A percentile compares a stretch with the other conserved stretches of the same genome.
These are phyloP conservation scores for Sylvicapra grimmia DNA, from an alignment of 2,113 vertebrate genomes.

Conservation along the genomic window DNA sequence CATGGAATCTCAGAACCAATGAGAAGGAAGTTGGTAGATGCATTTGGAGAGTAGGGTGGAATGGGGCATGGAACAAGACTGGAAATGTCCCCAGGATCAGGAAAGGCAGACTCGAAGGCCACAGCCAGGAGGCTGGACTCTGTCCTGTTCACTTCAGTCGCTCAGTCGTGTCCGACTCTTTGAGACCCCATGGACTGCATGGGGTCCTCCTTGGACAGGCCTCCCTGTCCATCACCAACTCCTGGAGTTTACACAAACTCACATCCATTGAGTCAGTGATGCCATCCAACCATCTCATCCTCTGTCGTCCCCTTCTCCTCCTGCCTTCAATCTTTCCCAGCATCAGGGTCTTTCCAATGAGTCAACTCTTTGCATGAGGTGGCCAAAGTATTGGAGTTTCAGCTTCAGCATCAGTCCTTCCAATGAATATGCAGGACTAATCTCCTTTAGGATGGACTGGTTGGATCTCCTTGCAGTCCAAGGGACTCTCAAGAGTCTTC, in stretches of 20 bases:
- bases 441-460: not conserved
- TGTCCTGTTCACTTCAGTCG: not conserved
- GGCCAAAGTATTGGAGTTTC: not conserved
- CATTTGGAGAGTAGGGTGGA: not conserved
- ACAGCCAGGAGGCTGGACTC: not conserved
- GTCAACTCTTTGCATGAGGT: not conserved
- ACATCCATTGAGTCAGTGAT: not conserved
- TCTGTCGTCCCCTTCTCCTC: not conserved
- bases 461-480: not conserved
- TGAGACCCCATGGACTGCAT: not conserved
- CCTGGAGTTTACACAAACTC: not conserved
- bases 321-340: not conserved
- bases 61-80: fast-evolving
- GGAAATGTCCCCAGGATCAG: not conserved
- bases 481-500: not conserved
- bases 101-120: not conserved
- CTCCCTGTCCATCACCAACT: not conserved
- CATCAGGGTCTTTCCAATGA: not conserved
- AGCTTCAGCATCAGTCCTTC: not conserved
- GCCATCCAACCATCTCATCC: not conserved
- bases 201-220: not conserved
- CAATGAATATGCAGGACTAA: not conserved
- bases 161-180: fast-evolving
- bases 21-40: not conserved
- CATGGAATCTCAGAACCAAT: not conserved